phyloP scores from a whole-genome alignment of 2,888 invertebrate species.

The Pachydiplax longipennis region DNA sequence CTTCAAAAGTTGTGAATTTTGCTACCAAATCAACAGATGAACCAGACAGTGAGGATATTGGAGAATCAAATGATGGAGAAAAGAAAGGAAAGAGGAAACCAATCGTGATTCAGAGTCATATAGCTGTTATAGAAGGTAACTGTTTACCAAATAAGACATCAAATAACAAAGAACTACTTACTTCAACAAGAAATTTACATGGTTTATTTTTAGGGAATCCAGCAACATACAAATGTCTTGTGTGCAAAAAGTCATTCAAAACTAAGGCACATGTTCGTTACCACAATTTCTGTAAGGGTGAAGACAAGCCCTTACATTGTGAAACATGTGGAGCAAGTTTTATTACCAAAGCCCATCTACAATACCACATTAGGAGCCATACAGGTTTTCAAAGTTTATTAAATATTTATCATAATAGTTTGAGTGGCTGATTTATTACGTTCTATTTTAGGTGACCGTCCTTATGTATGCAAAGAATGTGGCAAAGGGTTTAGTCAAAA shows the following conservation, averaged over 20 bases:
- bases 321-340: slow-evolving; percentile 68
- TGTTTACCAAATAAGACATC: too few species aligned
- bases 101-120: slow-evolving; percentile 41
- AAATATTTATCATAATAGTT: not conserved
- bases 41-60: not conserved
- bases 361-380: slow-evolving; percentile 76
- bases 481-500: slow-evolving; percentile 73
- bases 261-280: slow-evolving; percentile 62
- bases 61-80: not conserved
- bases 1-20: not conserved
- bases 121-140: slow-evolving; percentile 44
- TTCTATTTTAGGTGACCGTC: slow-evolving; percentile 57
- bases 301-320: slow-evolving; percentile 62
- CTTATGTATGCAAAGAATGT: slow-evolving; percentile 70
- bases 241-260: slow-evolving; percentile 73
- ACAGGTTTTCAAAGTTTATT: slow-evolving; percentile 59
- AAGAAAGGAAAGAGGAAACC: slow-evolving; percentile 47
- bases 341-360: slow-evolving; percentile 73
- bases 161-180: not conserved
- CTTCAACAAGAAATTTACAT: not conserved
- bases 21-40: not conserved
- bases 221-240: slow-evolving; percentile 68
- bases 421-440: not conserved
- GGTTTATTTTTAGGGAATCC: slow-evolving; percentile 60
- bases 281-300: slow-evolving; percentile 54